These are phyloP conservation scores for Vanessa tameamea DNA, from an alignment of 1,140 invertebrate species.

Conservation along the genomic window DNA sequence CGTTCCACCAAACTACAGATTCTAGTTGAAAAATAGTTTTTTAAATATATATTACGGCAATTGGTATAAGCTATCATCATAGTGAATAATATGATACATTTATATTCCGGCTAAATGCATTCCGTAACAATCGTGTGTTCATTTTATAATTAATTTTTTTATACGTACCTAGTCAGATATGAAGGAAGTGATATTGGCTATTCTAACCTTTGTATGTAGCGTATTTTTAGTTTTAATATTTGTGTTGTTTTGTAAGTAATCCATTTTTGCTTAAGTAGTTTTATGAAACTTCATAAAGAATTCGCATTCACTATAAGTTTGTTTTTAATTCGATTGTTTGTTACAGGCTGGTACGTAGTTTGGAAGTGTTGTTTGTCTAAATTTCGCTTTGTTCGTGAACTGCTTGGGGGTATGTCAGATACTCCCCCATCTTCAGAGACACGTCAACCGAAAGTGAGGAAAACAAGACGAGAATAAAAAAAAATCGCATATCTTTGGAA, in stretches of 20 bases:
- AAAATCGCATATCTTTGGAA: slow-evolving; percentile 25
- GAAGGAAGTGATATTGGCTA: slow-evolving; percentile 77
- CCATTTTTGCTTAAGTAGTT: slow-evolving; percentile 42
- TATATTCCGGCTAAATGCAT: slow-evolving; percentile 63
- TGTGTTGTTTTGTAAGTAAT: slow-evolving; percentile 78
- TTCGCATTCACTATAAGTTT: background rate
- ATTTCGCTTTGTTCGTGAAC: slow-evolving; percentile 91
- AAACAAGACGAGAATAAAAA: slow-evolving; percentile 83
- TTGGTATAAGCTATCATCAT: slow-evolving; percentile 4
- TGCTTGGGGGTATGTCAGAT: slow-evolving; percentile 87
- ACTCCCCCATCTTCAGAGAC: slow-evolving; percentile 74
- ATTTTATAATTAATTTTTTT: slow-evolving; percentile 46
- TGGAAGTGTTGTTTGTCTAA: slow-evolving; percentile 94
- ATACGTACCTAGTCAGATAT: slow-evolving; percentile 51
- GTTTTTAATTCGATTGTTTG: slow-evolving; percentile 42
- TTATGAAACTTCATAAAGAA: slow-evolving; percentile 16
- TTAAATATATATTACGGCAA: slow-evolving; percentile 10
- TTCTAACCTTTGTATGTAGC: slow-evolving; percentile 74
- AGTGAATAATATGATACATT: slow-evolving; percentile 24
- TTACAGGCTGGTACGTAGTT: slow-evolving; percentile 93
- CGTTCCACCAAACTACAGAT: slow-evolving; percentile 8
- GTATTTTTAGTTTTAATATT: slow-evolving; percentile 75
- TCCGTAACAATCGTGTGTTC: slow-evolving; percentile 60
- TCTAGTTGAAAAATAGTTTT: slow-evolving; percentile 6
- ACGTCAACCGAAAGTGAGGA: slow-evolving; percentile 81